phyloP scores from a whole-genome alignment of 2,797 vertebrate genomes.

The Furcifer pardalis region DNA sequence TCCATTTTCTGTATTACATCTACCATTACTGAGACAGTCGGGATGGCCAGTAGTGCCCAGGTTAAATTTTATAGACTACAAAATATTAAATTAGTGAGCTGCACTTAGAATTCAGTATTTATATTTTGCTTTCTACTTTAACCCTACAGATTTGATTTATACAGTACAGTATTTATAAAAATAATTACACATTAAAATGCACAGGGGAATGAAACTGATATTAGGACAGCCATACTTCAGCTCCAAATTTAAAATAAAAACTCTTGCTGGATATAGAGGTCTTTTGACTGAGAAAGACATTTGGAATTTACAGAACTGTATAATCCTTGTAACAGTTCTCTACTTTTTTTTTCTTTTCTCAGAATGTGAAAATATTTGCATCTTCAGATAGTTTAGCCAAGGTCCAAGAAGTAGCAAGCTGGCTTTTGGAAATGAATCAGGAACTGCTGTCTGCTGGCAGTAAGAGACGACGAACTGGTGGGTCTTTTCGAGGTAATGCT shows the following conservation, averaged over 20 bases:
- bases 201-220: not conserved
- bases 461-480: conserved; percentile 93
- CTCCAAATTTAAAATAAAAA: conserved; percentile 1
- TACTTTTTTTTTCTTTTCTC: conserved; percentile 51
- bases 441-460: conserved; percentile 99
- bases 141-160: not conserved
- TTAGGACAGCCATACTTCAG: not conserved
- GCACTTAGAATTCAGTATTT: not conserved
- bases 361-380: conserved; percentile 98
- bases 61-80: not conserved
- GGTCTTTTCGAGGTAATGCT: conserved; percentile 93
- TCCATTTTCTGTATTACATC: not conserved
- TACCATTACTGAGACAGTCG: not conserved
- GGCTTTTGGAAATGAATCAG: conserved; percentile 99
- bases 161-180: conserved; percentile 13
- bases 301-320: not conserved
- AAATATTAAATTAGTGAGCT: not conserved
- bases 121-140: not conserved
- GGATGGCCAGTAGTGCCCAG: not conserved
- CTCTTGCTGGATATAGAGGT: not conserved
- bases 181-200: not conserved
- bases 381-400: conserved; percentile 99
- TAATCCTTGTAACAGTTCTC: conserved; percentile 31
- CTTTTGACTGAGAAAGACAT: not conserved
- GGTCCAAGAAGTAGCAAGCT: conserved; percentile 99